These are phyloP conservation scores for Odontomyia ornata DNA, from an alignment of 2,888 invertebrate species.

Conservation along the genomic window DNA sequence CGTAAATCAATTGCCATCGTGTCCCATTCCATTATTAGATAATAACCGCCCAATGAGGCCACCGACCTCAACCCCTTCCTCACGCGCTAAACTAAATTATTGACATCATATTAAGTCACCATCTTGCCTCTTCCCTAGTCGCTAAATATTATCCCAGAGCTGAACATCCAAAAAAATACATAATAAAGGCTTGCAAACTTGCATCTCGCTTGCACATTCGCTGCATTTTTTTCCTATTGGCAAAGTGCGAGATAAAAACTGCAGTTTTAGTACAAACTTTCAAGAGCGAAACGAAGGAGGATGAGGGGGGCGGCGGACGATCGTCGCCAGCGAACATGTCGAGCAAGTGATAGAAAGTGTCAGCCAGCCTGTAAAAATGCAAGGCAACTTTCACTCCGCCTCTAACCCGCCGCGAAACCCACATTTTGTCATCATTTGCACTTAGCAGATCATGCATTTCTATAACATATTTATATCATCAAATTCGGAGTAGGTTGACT, in stretches of 20 bases:
- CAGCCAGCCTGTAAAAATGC: neutral
- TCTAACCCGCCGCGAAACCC: neutral
- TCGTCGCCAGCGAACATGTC: neutral
- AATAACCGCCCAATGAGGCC: no score
- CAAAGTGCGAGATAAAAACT: constrained; percentile 14
- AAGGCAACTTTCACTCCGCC: constrained; percentile 7
- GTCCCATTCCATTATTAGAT: no score
- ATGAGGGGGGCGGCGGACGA: neutral
- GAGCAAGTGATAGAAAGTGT: neutral
- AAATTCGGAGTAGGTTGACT: neutral
- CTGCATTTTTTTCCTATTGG: neutral
- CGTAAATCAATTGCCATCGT: no score
- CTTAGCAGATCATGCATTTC: constrained; percentile 23
- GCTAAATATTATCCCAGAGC: no score
- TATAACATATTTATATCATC: constrained; percentile 31
- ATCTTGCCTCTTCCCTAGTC: no score
- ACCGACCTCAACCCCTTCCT: no score
- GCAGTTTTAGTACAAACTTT: constrained; percentile 15
- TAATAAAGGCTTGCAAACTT: no score
- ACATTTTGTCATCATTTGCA: neutral
- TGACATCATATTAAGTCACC: no score
- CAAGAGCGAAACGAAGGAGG: neutral
- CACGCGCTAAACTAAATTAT: no score
- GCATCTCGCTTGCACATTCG: no score
- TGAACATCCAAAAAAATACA: no score